phyloP scores from a whole-genome alignment of 2,797 vertebrate genomes.

The Eidolon dupreanum region DNA sequence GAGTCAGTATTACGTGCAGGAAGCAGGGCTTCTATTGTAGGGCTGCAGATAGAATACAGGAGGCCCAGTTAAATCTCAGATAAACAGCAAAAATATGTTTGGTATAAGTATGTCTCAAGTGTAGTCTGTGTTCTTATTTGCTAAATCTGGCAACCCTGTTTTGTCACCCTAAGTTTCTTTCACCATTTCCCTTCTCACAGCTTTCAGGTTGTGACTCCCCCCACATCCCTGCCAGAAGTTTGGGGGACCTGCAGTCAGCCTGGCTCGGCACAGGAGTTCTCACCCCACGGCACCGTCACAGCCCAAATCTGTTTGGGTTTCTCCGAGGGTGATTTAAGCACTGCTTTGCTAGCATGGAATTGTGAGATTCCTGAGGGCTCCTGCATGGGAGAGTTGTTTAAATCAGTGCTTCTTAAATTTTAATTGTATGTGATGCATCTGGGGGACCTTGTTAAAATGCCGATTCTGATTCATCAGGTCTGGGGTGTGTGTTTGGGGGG shows the following conservation, averaged over 20 bases:
- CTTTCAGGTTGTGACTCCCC: not conserved
- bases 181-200: not conserved
- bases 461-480: not conserved
- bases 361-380: not conserved
- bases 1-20: rapidly evolving
- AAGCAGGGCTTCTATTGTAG: rapidly evolving
- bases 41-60: not conserved
- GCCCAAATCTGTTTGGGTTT: not conserved
- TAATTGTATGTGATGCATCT: not conserved
- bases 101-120: rapidly evolving
- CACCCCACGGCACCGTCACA: rapidly evolving
- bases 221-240: not conserved
- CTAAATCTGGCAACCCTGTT: not conserved
- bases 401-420: not conserved
- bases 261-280: not conserved
- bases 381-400: not conserved
- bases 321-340: not conserved
- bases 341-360: rapidly evolving
- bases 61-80: not conserved
- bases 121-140: not conserved
- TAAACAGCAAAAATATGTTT: not conserved
- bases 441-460: not conserved
- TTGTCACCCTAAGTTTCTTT: too few relatives aligned
- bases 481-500: too few relatives aligned
- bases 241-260: not conserved